These are phyloP conservation scores for Apostichopus californicus DNA, from an alignment of 35 echinoderm and acorn worm genomes.

Conservation along the genomic window DNA sequence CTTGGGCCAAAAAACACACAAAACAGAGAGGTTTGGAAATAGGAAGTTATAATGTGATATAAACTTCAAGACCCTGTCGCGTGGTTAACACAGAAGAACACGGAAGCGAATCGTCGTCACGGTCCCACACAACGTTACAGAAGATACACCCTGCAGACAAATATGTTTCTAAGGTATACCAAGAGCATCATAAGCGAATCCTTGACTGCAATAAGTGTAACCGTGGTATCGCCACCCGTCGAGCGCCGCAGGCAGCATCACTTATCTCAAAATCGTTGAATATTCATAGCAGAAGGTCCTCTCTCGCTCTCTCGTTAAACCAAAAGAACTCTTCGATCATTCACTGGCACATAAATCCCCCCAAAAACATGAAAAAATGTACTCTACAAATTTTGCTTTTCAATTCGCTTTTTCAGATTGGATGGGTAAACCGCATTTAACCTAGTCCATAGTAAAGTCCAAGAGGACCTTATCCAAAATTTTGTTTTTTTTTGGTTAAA, in stretches of 20 bases:
- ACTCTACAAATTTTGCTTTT: too few relatives aligned
- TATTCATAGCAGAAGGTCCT: constrained; percentile 32
- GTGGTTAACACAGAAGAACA: neutral
- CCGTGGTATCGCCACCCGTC: constrained; percentile 49
- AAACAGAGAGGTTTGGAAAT: neutral
- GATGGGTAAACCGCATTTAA: too few relatives aligned
- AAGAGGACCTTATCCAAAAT: too few relatives aligned
- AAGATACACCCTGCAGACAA: constrained; percentile 1
- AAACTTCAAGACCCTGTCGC: neutral
- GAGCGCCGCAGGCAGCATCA: constrained; percentile 49
- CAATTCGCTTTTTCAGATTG: too few relatives aligned
- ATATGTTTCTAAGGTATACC: constrained; percentile 2
- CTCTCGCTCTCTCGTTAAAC: too few relatives aligned
- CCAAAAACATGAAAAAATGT: too few relatives aligned
- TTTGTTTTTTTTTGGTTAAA: too few relatives aligned
- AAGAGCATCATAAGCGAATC: neutral
- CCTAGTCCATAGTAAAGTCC: too few relatives aligned
- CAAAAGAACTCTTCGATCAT: too few relatives aligned
- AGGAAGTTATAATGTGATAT: neutral
- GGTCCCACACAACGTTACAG: neutral
- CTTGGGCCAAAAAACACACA: neutral
- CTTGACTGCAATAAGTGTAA: constrained; percentile 27
- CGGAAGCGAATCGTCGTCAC: neutral
- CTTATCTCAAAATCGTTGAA: constrained; percentile 22
- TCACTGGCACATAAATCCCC: too few relatives aligned